Base-by-base conservation (phyloP, 2,113 vertebrate genomes). In the Chloebia gouldiae region DNA sequence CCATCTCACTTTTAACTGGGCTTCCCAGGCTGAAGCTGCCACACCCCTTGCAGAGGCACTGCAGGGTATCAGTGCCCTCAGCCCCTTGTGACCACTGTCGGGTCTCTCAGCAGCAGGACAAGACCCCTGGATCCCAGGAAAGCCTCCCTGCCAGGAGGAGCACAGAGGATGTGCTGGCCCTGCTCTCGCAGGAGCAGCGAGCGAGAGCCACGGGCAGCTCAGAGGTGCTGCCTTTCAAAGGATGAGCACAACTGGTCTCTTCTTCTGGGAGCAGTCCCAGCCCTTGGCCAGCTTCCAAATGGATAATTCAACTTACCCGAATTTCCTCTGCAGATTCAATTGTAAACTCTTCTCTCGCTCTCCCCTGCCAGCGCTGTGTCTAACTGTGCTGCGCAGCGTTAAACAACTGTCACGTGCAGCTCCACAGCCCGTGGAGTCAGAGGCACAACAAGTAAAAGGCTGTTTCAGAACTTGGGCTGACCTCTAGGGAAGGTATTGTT, bases 291-390 rank as follows among this genome's bases (percentile, higher is more conserved):
- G 57, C 50, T 91, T 89, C 88, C 92, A 95, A 27, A 81, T 49
- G 94, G 90, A 77, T 95, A 96, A 95, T 91, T 93, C 90, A 85
- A 77, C 89, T 95, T 96, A 66, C 35, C 94, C 50, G 27, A 89
- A 95, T 95, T 91, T 96, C 94, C 89, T 95, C 88, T 82, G 80
- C 90, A 93, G 82, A 95, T 94, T 86, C 84, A 44, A 70, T 91
- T 93, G 92, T 92, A 80, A 97, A 76, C 86, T 91, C 50, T 79
- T 78, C n/a, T 53, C 91, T 95, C 12, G 45, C 89, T 94, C 51
- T 88, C 27, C 81, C 53, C 88, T 88, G 91, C 68, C 92, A 66
- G 92, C 2, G 56, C 51, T 81, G 93, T 86, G 40, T 77, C 2
- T 70, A 63, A 53, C 79, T 5, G 45, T 20, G 81, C 89, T 81